Conservation (phyloP, 37 sponge, comb jelly and placozoan genomes). For the Agelas oroides region DNA sequence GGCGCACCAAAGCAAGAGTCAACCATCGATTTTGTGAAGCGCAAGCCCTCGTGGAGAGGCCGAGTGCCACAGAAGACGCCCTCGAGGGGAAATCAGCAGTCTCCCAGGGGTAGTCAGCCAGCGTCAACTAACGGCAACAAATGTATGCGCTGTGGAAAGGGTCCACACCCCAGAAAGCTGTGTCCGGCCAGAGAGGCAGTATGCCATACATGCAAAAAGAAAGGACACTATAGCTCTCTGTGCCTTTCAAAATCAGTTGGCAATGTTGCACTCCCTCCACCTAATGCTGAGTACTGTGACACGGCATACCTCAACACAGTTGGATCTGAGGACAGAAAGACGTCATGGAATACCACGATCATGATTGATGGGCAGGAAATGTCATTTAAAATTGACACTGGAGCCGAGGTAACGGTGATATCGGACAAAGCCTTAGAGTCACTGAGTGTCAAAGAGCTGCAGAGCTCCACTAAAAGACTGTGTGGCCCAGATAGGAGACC, state of each 20-base stretch:
- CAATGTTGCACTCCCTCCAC: background rate
- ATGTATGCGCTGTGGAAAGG: conserved; percentile 38
- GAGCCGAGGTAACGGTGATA: conserved; percentile 35
- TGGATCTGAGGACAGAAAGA: background rate
- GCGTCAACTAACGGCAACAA: background rate
- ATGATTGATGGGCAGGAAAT: conserved; percentile 5
- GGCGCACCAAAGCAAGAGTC: background rate
- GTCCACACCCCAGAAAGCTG: conserved; percentile 8
- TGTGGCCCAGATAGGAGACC: conserved; percentile 24
- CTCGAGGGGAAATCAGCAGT: too few relatives aligned
- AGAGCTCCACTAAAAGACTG: conserved; percentile 21
- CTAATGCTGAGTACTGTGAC: conserved; percentile 18
- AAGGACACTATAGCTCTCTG: conserved; percentile 24
- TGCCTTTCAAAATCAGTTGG: conserved; percentile 37
- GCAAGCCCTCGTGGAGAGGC: background rate
- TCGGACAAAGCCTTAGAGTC: background rate
- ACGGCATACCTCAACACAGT: background rate
- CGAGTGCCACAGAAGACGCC: too few relatives aligned
- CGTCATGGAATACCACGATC: conserved; percentile 2
- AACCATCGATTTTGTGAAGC: background rate
- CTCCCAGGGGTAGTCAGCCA: background rate
- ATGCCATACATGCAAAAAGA: conserved; percentile 38
- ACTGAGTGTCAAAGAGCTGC: background rate
- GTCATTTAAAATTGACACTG: conserved; percentile 32
- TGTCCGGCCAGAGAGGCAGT: conserved; percentile 48